Percentiles rank a stretch among this genome's conserved stretches.
phyloP scores from a whole-genome alignment of 2,888 invertebrate genomes.

The Melanostoma mellinum region DNA sequence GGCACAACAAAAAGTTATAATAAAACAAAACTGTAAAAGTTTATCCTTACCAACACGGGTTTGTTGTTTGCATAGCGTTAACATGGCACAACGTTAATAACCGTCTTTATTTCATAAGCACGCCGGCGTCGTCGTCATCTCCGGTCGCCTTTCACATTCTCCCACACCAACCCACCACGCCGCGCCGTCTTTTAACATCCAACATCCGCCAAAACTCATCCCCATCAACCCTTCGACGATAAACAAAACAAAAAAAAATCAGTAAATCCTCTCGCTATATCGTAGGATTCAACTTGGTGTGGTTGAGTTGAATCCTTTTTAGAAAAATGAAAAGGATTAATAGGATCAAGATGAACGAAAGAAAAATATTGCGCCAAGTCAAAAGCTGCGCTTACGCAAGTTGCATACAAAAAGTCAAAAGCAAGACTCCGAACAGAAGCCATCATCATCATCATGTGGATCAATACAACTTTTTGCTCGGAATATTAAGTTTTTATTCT shows the following conservation, averaged over 20 bases:
- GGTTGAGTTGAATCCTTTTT: constrained; percentile 60
- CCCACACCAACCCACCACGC: background rate
- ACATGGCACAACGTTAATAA: constrained; percentile 69
- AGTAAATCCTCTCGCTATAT: constrained; percentile 41
- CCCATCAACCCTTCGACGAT: background rate
- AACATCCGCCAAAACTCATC: background rate
- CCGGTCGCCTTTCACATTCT: background rate
- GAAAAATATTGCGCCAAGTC: constrained; percentile 53
- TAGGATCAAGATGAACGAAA: constrained; percentile 53
- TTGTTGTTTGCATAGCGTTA: constrained; percentile 66
- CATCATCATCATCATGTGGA: constrained; percentile 7
- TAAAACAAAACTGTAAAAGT: constrained; percentile 69
- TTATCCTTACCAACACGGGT: constrained; percentile 59
- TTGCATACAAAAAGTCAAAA: constrained; percentile 58
- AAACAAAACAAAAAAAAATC: constrained; percentile 35
- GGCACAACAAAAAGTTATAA: constrained; percentile 28
- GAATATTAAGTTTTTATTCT: too few relatives aligned
- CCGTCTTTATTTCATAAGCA: constrained; percentile 66
- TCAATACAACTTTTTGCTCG: background rate
- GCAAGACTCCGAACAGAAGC: background rate
- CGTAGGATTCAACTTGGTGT: constrained; percentile 60
- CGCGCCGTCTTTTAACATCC: background rate
- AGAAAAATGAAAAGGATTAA: constrained; percentile 68
- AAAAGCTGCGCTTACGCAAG: constrained; percentile 64
- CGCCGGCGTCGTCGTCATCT: constrained; percentile 25